These are phyloP conservation scores for Albula glossodonta DNA, from an alignment of 2,113 vertebrate species.

Conservation along the genomic window DNA sequence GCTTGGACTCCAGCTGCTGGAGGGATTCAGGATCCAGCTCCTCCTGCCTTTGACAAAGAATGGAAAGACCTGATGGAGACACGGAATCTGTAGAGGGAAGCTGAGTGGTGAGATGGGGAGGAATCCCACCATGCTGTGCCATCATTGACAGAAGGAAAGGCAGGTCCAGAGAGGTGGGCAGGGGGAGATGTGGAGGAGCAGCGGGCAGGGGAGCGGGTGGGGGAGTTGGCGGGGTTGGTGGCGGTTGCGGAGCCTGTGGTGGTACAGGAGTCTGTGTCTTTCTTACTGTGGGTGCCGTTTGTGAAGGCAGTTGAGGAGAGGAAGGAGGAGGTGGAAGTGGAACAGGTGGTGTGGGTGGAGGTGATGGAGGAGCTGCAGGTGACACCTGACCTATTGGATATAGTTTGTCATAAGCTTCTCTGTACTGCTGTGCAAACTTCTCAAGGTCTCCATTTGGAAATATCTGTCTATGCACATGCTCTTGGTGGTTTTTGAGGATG, in stretches of 20 bases:
- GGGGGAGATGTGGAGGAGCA: constrained; percentile 84
- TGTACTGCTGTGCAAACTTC: constrained; percentile 95
- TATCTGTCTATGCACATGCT: constrained; percentile 95
- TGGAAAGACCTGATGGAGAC: constrained; percentile 85
- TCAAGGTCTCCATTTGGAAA: constrained; percentile 92
- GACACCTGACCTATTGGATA: constrained; percentile 94
- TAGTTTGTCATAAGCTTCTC: constrained; percentile 96
- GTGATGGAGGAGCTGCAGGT: constrained; percentile 89
- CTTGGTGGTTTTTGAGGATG: constrained; percentile 97
- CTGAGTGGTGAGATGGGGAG: constrained; percentile 89
- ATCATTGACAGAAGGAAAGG: constrained; percentile 93
- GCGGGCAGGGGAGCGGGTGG: constrained; percentile 73
- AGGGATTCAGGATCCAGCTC: constrained; percentile 93
- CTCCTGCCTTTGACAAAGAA: constrained; percentile 91
- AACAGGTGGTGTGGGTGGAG: constrained; percentile 77
- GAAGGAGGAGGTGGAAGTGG: neutral
- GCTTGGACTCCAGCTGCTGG: constrained; percentile 94
- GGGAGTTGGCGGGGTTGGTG: constrained; percentile 80
- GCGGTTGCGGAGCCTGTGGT: constrained; percentile 76
- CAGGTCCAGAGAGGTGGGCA: constrained; percentile 88
- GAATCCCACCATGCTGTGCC: constrained; percentile 90
- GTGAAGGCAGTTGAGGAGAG: constrained; percentile 78
- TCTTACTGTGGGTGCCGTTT: constrained; percentile 71
- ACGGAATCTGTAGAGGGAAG: constrained; percentile 91
- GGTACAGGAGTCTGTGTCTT: constrained; percentile 79